A percentile compares a stretch with the other conserved stretches of the same genome.
These are phyloP conservation scores for Diarsia mendica DNA, from an alignment of 2,888 invertebrate species.

Conservation along the genomic window DNA sequence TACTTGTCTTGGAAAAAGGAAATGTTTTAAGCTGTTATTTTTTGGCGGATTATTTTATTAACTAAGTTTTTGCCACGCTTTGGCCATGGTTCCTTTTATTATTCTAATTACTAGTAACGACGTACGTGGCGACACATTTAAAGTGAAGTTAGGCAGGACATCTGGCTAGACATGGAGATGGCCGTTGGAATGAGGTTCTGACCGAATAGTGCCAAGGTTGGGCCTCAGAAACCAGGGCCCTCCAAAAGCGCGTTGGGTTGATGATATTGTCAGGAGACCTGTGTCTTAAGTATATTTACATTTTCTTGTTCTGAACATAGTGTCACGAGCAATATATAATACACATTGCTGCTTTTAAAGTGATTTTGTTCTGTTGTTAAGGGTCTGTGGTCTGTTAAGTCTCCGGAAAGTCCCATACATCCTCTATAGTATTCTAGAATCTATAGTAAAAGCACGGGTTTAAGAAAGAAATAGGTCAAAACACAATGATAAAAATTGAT, in stretches of 20 bases:
- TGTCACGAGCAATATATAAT: too few relatives aligned
- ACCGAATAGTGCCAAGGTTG: too few relatives aligned
- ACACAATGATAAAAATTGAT: not conserved
- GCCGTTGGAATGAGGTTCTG: too few relatives aligned
- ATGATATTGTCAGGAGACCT: too few relatives aligned
- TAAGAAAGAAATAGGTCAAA: not conserved
- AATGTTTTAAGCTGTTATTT: constrained; percentile 58
- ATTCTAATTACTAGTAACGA: not conserved
- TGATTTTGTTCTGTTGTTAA: not conserved
- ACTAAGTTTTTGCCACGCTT: not conserved
- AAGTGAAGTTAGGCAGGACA: too few relatives aligned
- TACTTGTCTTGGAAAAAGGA: constrained; percentile 68
- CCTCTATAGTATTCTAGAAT: not conserved
- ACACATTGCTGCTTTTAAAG: not conserved
- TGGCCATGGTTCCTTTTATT: not conserved
- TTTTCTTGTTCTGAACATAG: too few relatives aligned
- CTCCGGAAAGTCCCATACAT: not conserved
- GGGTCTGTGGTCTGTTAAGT: too few relatives aligned
- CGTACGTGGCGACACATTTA: too few relatives aligned
- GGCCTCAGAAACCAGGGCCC: too few relatives aligned
- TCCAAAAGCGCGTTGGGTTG: too few relatives aligned
- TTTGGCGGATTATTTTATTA: constrained; percentile 35
- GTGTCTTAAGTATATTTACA: too few relatives aligned
- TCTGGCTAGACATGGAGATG: too few relatives aligned
- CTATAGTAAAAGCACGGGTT: not conserved